These are phyloP conservation scores for Caenorhabditis inopinata DNA, from an alignment of 1,140 invertebrate genomes.

Conservation along the genomic window DNA sequence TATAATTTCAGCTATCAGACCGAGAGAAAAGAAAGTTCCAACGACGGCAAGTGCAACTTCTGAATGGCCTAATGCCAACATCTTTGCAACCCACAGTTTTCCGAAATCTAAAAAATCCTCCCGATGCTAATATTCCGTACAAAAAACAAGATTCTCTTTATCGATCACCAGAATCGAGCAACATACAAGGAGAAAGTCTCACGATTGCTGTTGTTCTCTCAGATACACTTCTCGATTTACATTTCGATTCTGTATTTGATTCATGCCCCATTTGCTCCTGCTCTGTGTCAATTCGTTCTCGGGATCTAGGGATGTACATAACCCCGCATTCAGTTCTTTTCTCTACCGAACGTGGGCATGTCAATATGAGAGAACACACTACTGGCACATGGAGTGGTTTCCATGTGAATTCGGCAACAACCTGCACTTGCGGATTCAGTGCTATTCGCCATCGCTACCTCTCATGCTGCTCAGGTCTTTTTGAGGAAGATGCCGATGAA, in stretches of 20 bases:
- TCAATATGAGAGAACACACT: slow-evolving; percentile 3
- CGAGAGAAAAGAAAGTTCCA: neutral
- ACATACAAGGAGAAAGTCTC: neutral
- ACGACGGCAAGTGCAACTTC: neutral
- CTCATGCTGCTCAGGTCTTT: slow-evolving; percentile 40
- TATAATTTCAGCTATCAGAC: neutral
- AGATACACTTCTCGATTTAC: slow-evolving; percentile 48
- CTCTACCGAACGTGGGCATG: neutral
- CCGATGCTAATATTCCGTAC: neutral
- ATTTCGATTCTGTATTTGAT: slow-evolving; percentile 47
- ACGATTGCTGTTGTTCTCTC: slow-evolving; percentile 16
- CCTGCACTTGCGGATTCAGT: slow-evolving; percentile 49
- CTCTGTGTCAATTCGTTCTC: slow-evolving; percentile 30
- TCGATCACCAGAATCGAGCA: neutral
- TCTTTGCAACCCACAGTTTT: neutral
- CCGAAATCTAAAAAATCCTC: neutral
- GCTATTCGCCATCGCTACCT: slow-evolving; percentile 50
- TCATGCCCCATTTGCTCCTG: slow-evolving; percentile 49
- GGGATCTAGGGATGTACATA: slow-evolving; percentile 42
- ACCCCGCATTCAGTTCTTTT: slow-evolving; percentile 15
- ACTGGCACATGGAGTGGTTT: slow-evolving; percentile 42
- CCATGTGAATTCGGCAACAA: neutral
- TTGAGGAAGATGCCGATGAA: slow-evolving; percentile 48
- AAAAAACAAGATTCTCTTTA: neutral
- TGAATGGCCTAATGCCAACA: neutral